Base-by-base conservation (phyloP, 2,113 vertebrate genomes). In the Lipotes vexillifer region DNA sequence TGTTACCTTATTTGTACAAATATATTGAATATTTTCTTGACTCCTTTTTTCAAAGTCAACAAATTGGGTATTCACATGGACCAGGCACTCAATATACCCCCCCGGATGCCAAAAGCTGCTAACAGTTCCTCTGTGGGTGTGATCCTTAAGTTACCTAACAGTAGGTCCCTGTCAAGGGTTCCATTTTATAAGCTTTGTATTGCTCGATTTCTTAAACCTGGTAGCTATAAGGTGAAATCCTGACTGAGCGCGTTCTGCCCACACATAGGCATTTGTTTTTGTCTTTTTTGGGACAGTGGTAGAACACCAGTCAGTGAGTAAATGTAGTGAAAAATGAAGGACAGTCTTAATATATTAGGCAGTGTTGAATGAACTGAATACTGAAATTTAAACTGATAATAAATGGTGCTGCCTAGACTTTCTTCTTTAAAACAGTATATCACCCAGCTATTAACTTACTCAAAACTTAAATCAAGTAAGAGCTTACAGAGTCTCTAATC, bases 361-460 rank as follows among this genome's bases (percentile, higher is more conserved):
- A 84, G 57, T 72, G 89, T 96, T 93, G 78, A 95, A 96, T 80
- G 75, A 94, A 94, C 77, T 94, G 61, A 84, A 96, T 21, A 93
- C 65, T 97, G 90, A 97, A 96, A 97, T 92, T 97, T 88, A 97
- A 96, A 94, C 81, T 55, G 23, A 88, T 68, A 96, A 94, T 93
- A 98, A 94, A 96, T 88, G 71, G 44, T 71, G 44, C 61, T 96
- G 69, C 83, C 90, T 97, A 90, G 46, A 92, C 65, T 92, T 95
- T 66, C 92, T 81, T 96, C 55, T 96, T 97, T 88, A 96, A 96
- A 96, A 97, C 85, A 92, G 72, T 93, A 59, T 78, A 90, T 46
- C 9, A 55, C 10, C 92, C 94, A 97, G 92, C 95, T 97, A 52
- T 91, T 97, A 97, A 96, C 46, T 90, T 93, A 96, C 66, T 97